Base-by-base conservation (phyloP, 1,140 invertebrate genomes). In the Macrobrachium rosenbergii region DNA sequence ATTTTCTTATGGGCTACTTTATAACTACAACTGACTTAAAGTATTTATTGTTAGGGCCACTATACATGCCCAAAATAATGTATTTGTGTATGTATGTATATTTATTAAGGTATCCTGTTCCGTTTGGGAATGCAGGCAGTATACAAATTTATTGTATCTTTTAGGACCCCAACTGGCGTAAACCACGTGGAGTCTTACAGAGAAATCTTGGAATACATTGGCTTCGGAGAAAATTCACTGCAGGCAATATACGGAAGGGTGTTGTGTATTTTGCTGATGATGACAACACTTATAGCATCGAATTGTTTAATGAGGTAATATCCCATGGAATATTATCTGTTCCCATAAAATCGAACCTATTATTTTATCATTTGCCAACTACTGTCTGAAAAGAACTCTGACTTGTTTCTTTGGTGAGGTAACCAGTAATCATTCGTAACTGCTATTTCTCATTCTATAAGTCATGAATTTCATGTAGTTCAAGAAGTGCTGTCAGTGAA, bases 261-360 rank as follows among this genome's bases (percentile, higher is more conserved):
- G 95, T 99, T 67, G 95, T 99, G 0, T 99, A 97, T 93, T 99
- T 99, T 93, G 98, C 98, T 92, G 99, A 99, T 92, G 99, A 99
- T 92, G 99, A 99, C 91, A 99, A 99, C 91, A 96, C 97, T 2
- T 99, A 99, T 91, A 95, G 95, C 88, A 91, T 98, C 23, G 95
- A 96, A 91, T 92, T 99, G 63, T 99, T 99, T 93, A 94, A 96
- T 89, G 97, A 99, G 94, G 96, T 97, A 92, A 91, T 85, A 85
- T 37, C 28, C 28, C 28, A 37, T 37, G 28, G 28, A 37, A 37
- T 69, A 17, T 80, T 23, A 75, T 81, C 64, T 76, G 2, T 12
- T 89, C 6, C n/a, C 19, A 43, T 19, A 75, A 10, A 75, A 23
- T 45, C 11, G 37, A 45, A 45, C 28, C 58, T 75, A 0, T 19